Conservation (phyloP, 2,797 vertebrate species). For the Vireo griseus region DNA sequence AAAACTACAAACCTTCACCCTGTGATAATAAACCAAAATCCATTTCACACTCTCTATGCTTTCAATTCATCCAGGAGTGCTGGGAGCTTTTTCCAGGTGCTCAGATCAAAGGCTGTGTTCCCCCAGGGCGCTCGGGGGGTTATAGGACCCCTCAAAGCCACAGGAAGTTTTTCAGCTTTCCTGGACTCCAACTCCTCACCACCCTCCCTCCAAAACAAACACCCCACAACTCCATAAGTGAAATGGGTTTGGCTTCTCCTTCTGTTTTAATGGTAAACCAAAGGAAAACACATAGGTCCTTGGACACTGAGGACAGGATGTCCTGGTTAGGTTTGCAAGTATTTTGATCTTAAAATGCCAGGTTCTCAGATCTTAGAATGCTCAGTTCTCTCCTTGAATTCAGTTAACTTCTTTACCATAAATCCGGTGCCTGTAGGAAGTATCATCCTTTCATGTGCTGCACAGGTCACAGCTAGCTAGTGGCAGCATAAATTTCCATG, state of each 20-base stretch:
- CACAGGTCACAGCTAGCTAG: background rate
- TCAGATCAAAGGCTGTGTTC: too few species aligned
- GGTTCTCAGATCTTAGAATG: background rate
- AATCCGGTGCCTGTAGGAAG: background rate
- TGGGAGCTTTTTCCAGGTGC: too few species aligned
- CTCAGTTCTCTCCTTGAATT: background rate
- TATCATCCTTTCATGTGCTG: background rate
- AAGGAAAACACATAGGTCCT: background rate
- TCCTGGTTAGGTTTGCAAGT: background rate
- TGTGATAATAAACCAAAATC: too few species aligned
- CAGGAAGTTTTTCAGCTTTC: too few species aligned
- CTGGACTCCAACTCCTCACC: background rate
- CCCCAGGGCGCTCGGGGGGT: too few species aligned
- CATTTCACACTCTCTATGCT: too few species aligned
- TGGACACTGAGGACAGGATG: background rate
- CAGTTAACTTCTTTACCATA: background rate
- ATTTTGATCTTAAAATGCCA: background rate
- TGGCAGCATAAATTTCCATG: background rate
- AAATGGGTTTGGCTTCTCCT: background rate
- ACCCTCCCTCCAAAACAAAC: background rate
- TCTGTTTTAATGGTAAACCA: background rate
- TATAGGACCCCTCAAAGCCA: too few species aligned
- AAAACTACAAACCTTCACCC: too few species aligned
- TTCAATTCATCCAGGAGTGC: too few species aligned
- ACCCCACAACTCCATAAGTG: background rate